A percentile compares a stretch with the other conserved stretches of the same genome.
Conservation (phyloP, 2,888 invertebrate genomes). For the Mactromeris polynyma region DNA sequence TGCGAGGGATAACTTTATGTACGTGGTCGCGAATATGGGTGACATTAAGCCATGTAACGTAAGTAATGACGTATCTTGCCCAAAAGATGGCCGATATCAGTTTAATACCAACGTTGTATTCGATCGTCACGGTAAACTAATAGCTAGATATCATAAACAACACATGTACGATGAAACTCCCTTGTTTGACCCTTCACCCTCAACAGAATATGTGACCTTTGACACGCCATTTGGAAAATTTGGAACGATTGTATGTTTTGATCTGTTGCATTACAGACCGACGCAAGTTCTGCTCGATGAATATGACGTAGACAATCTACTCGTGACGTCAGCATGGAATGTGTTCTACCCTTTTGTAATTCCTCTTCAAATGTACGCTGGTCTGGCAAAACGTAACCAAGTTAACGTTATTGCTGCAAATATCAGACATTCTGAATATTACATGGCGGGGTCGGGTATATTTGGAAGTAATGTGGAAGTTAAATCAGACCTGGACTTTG, state of each 20-base stretch:
- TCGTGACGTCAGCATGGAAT: slow-evolving; percentile 93
- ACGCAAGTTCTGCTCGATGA: slow-evolving; percentile 89
- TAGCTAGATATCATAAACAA: slow-evolving; percentile 90
- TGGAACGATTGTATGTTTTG: slow-evolving; percentile 94
- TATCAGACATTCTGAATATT: slow-evolving; percentile 89
- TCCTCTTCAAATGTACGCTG: slow-evolving; percentile 89
- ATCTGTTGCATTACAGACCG: slow-evolving; percentile 92
- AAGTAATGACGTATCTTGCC: slow-evolving; percentile 67
- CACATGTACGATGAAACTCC: slow-evolving; percentile 88
- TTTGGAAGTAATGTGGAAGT: slow-evolving; percentile 86
- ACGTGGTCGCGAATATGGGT: slow-evolving; percentile 91
- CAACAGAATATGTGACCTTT: slow-evolving; percentile 73
- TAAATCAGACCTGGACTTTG: slow-evolving; percentile 63
- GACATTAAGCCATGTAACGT: slow-evolving; percentile 90
- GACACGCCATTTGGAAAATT: slow-evolving; percentile 80
- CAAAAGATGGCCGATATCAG: slow-evolving; percentile 76
- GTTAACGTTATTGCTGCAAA: slow-evolving; percentile 92
- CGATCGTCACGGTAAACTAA: slow-evolving; percentile 91
- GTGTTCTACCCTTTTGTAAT: slow-evolving; percentile 91
- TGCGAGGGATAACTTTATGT: slow-evolving; percentile 89
- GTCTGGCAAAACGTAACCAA: slow-evolving; percentile 89
- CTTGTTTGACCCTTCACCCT: slow-evolving; percentile 86
- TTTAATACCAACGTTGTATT: slow-evolving; percentile 94
- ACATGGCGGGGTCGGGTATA: slow-evolving; percentile 90
- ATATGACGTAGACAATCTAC: slow-evolving; percentile 89